phyloP scores from a whole-genome alignment of 2,113 vertebrate genomes.

The Hyperopisus bebe region DNA sequence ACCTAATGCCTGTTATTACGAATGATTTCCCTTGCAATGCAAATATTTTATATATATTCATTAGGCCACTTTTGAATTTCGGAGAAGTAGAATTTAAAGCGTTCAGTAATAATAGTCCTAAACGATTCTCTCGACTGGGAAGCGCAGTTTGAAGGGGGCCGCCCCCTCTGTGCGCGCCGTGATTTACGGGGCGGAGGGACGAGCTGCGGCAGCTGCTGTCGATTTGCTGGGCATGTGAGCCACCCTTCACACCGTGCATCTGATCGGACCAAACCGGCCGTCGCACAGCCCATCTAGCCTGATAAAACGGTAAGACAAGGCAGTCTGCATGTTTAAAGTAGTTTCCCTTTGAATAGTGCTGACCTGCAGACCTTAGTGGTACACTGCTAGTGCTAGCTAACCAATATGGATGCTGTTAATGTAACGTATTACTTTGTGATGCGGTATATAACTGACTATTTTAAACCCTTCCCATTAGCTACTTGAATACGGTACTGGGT shows the following conservation, averaged over 20 bases:
- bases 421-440: slow-evolving; percentile 20
- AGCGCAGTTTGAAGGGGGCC: not conserved
- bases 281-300: slow-evolving; percentile 15
- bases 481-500: not conserved
- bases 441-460: slow-evolving; percentile 24
- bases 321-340: not conserved
- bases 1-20: not conserved
- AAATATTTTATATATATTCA: not conserved
- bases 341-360: not conserved
- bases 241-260: slow-evolving; percentile 19
- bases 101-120: not conserved
- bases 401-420: slow-evolving; percentile 41
- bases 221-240: slow-evolving; percentile 34
- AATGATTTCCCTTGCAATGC: not conserved
- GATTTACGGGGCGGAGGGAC: slow-evolving; percentile 26
- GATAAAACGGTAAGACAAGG: slow-evolving; percentile 25
- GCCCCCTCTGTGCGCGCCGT: not conserved
- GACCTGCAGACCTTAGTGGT: not conserved
- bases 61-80: not conserved
- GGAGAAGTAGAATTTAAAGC: not conserved
- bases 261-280: slow-evolving; percentile 21
- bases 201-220: slow-evolving; percentile 30
- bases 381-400: slow-evolving; percentile 29
- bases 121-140: not conserved
- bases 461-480: not conserved